Base-by-base conservation (phyloP, 2,113 vertebrate species). In the Anas platyrhynchos region DNA sequence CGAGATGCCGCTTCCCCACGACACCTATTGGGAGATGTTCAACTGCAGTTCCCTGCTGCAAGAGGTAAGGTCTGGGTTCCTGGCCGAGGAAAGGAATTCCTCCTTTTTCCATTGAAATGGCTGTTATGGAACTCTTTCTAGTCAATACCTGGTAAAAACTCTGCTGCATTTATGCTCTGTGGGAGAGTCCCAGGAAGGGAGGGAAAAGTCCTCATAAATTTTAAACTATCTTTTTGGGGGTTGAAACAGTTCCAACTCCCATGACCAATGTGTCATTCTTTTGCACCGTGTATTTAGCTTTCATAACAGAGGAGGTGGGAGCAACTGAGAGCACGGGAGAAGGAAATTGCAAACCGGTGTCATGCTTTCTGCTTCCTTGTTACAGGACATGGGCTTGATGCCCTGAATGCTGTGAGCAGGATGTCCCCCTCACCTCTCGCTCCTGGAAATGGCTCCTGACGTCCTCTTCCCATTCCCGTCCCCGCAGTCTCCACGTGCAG, bases 351-450 rank as follows among this genome's bases (percentile, higher is more conserved):
- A 41, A 0, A 12, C 1, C 16, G 2, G 1, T 65, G 32, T 18
- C 1, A 2, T 34, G 15, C 2, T 72, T 44, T 67, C 21, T 67
- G 3, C 3, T 67, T 7, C 48, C 22, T 48, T 41, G 0, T 0
- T 55, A 13, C 46, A 93, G 91, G 0, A 0, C n/a, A 0, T 75
- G 67, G 77, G 13, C 34, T 1, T 90, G 54, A 93, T 2, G 32
- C 5, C 8, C 29, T 67, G 38, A 54, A 48, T 29, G 3, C 5
- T 4, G 2, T 1, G 2, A 74, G 67, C 12, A 36, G 10, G 21
- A 48, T 1, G 0, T 16, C 2, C 7, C n/a, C 21, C 6, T 62
- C 0, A 1, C 46, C 83, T 55, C n/a, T 69, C 50, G 6, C 56
- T 76, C 7, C 86, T 71, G 56, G 56, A 56, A 59, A 22, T 31